Conservation (phyloP, 1,140 invertebrate species). For the Apis dorsata region DNA sequence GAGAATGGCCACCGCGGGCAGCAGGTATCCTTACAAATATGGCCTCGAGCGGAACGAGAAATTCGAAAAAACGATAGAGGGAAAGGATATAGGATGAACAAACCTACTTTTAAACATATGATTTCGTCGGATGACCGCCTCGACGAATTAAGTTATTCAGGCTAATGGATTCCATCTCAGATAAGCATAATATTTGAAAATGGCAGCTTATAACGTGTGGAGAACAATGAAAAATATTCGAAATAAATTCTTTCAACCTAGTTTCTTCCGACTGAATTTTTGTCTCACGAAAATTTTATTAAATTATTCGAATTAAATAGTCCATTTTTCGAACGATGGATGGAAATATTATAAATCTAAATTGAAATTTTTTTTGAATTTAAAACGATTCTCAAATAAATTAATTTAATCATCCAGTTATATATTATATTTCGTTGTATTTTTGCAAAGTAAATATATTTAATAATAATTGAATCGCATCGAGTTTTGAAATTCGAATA, state of each 20-base stretch:
- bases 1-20: neutral
- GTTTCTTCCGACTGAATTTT: neutral
- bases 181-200: constrained; percentile 6
- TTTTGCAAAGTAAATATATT: no score
- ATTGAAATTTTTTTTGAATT: no score
- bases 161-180: neutral
- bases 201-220: neutral
- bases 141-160: constrained; percentile 19
- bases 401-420: no score
- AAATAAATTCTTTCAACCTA: neutral
- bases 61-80: neutral
- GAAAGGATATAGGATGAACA: no score
- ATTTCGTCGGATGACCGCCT: neutral
- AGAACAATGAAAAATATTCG: neutral
- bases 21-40: constrained; percentile 5
- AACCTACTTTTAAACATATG: neutral
- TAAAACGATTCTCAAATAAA: no score
- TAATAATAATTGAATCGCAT: no score
- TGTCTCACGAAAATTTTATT: no score
- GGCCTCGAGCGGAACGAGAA: neutral
- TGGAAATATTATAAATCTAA: no score
- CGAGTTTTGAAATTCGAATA: no score
- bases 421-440: no score
- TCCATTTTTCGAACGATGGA: no score
- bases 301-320: no score